Conservation (phyloP, 2,113 vertebrate genomes). For the Nycticebus coucang region DNA sequence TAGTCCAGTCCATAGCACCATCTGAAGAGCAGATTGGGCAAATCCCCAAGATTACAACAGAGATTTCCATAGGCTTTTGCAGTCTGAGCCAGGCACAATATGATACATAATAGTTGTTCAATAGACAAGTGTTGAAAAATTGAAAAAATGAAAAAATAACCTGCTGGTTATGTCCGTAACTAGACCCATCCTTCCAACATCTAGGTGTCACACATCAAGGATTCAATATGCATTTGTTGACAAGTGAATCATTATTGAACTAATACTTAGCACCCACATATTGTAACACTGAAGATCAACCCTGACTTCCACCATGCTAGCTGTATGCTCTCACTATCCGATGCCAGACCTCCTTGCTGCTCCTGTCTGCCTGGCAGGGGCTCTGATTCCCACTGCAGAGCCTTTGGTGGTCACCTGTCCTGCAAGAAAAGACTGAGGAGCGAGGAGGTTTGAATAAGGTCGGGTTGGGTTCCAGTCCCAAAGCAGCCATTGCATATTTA, state of each 20-base stretch:
- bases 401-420: not conserved
- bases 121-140: not conserved
- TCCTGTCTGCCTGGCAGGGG: not conserved
- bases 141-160: not conserved
- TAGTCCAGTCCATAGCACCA: not conserved
- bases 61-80: not conserved
- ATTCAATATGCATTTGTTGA: not conserved
- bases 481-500: not conserved
- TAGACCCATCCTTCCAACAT: not conserved
- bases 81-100: not conserved
- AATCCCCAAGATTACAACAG: not conserved
- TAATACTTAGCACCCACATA: not conserved
- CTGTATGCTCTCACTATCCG: not conserved
- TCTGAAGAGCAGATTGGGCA: not conserved
- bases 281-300: not conserved
- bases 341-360: not conserved
- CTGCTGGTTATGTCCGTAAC: not conserved
- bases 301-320: not conserved
- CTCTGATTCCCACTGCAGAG: not conserved
- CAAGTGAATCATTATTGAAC: not conserved
- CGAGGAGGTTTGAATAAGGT: not conserved
- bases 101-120: not conserved
- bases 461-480: not conserved
- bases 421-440: not conserved
- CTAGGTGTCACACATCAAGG: not conserved